These are phyloP conservation scores for Lithophane leautieri DNA, from an alignment of 2,888 invertebrate species.

Conservation along the genomic window DNA sequence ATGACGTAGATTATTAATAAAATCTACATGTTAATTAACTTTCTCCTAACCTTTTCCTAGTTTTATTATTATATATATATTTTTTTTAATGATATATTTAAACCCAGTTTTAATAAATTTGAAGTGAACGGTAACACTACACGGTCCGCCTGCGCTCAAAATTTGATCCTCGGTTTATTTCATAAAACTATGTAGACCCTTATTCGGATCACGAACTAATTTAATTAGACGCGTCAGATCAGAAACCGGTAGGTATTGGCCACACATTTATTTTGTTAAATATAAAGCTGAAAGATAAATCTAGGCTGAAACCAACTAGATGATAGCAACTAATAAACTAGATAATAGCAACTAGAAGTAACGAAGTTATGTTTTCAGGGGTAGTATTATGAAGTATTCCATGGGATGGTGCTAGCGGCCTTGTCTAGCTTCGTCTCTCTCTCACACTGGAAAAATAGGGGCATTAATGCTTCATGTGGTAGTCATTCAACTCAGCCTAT, in stretches of 20 bases:
- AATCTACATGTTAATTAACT: slow-evolving; percentile 19
- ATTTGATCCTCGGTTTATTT: slow-evolving; percentile 43
- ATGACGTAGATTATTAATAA: background rate
- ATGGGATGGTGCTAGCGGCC: no score
- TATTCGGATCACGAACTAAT: slow-evolving; percentile 38
- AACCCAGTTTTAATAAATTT: slow-evolving; percentile 23
- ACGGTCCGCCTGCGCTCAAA: slow-evolving; percentile 7
- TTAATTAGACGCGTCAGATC: slow-evolving; percentile 40
- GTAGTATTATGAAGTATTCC: no score
- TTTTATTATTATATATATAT: no score
- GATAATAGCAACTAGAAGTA: no score
- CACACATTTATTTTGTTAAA: background rate
- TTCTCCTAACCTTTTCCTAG: slow-evolving; percentile 18
- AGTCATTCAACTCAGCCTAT: background rate
- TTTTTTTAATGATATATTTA: slow-evolving; percentile 12
- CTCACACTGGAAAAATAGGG: no score
- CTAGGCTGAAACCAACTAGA: background rate
- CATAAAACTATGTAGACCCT: slow-evolving; percentile 42
- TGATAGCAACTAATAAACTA: no score
- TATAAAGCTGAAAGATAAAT: background rate
- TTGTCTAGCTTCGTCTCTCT: no score
- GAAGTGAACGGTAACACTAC: slow-evolving; percentile 5
- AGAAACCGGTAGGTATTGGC: slow-evolving; percentile 8
- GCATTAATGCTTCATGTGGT: no score
- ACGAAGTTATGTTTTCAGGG: no score